Percentiles rank a stretch among this genome's conserved stretches.
phyloP scores from a whole-genome alignment of 2,797 vertebrate genomes.

The Rhinichthys osculus region DNA sequence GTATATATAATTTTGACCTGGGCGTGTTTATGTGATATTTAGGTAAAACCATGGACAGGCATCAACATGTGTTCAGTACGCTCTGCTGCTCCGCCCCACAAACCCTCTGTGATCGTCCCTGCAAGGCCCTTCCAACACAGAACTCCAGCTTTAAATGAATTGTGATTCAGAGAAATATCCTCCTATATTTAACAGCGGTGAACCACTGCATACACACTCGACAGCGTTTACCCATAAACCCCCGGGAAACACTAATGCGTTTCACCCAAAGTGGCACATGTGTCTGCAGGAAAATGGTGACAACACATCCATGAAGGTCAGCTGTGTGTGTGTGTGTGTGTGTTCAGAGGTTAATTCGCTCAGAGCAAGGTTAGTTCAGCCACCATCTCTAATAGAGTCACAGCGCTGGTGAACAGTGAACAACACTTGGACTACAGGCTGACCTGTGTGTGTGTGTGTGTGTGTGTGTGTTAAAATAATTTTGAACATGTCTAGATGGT shows the following conservation, averaged over 20 bases:
- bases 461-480: not conserved
- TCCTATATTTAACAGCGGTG: not conserved
- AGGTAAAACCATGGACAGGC: not conserved
- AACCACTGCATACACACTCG: not conserved
- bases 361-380: conserved; percentile 50
- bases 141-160: not conserved
- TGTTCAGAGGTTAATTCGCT: conserved; percentile 11
- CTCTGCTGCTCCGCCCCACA: not conserved
- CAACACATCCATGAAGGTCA: conserved; percentile 46
- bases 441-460: not conserved
- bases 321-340: not conserved
- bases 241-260: conserved; percentile 20
- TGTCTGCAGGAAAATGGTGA: conserved; percentile 7
- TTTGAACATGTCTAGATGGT: no score
- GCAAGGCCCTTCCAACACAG: not conserved
- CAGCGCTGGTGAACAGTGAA: not conserved
- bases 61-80: not conserved
- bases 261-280: conserved; percentile 17
- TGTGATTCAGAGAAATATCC: not conserved
- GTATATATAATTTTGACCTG: not conserved
- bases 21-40: not conserved
- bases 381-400: conserved; percentile 36
- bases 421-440: not conserved
- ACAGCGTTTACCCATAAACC: conserved; percentile 15
- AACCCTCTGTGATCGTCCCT: not conserved